Conservation (phyloP, 2,888 invertebrate species). For the Marronus borbonicus region DNA sequence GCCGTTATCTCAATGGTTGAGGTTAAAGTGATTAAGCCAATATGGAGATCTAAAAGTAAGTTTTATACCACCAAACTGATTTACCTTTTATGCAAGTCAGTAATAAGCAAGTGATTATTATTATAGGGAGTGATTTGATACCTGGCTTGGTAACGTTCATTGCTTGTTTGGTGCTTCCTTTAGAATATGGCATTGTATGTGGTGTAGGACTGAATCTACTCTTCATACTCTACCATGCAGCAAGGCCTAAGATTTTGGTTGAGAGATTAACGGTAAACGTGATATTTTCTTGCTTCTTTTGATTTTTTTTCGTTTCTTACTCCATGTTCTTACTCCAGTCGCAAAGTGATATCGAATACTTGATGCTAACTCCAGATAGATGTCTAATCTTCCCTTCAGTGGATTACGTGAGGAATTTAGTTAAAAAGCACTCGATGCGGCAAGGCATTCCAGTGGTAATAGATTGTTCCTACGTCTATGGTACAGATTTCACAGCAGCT, state of each 20-base stretch:
- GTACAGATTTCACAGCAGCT: conserved; percentile 90
- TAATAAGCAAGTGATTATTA: conserved; percentile 50
- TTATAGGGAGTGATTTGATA: conserved; percentile 86
- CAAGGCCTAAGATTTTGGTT: conserved; percentile 87
- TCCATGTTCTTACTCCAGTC: conserved; percentile 76
- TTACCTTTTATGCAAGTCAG: background rate
- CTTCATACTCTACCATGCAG: conserved; percentile 90
- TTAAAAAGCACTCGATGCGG: conserved; percentile 84
- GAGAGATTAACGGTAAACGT: conserved; percentile 80
- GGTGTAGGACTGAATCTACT: conserved; percentile 88
- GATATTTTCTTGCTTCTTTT: no score
- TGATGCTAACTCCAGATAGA: conserved; percentile 89
- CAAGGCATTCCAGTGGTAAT: conserved; percentile 85
- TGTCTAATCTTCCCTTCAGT: conserved; percentile 93
- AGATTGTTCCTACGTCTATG: conserved; percentile 90
- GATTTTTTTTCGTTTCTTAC: no score
- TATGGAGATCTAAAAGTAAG: conserved; percentile 93
- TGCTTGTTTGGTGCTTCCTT: conserved; percentile 85
- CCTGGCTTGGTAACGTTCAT: conserved; percentile 91
- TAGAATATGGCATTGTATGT: conserved; percentile 89
- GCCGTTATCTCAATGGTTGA: conserved; percentile 95
- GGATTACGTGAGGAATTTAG: conserved; percentile 88
- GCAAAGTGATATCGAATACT: conserved; percentile 80
- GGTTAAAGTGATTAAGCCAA: conserved; percentile 86
- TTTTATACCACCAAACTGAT: conserved; percentile 54